These are phyloP conservation scores for Mustela nigripes DNA, from an alignment of 2,113 vertebrate species.

Conservation along the genomic window DNA sequence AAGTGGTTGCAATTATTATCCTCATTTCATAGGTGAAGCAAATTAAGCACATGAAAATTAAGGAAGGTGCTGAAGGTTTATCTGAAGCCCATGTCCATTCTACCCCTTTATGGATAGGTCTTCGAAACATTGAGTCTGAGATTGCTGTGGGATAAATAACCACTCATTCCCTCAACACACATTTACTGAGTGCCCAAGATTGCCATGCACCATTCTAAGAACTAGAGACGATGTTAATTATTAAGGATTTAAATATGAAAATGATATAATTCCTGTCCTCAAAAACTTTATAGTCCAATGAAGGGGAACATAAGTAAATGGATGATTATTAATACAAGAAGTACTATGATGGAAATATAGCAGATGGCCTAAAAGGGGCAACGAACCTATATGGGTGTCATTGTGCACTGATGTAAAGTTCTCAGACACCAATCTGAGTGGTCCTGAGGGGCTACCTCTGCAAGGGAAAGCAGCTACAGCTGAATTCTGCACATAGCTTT, in stretches of 20 bases:
- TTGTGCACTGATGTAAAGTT: neutral
- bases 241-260: neutral
- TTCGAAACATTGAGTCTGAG: neutral
- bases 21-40: neutral
- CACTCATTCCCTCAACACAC: neutral
- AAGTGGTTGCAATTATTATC: neutral
- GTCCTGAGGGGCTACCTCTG: neutral
- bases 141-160: neutral
- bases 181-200: neutral
- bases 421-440: neutral
- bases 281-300: neutral
- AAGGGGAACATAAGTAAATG: neutral
- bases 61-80: neutral
- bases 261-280: neutral
- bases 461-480: neutral
- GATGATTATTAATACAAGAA: neutral
- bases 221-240: neutral
- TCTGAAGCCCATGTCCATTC: neutral
- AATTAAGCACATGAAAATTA: neutral
- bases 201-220: neutral
- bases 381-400: neutral
- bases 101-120: neutral
- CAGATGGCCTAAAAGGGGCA: neutral
- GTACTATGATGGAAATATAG: neutral
- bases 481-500: neutral